Evolutionary conservation across 2,113 vertebrate genomes (phyloP), one percentile per base, ranked within the genome.

Genomic region (Cariama cristata): DNA sequence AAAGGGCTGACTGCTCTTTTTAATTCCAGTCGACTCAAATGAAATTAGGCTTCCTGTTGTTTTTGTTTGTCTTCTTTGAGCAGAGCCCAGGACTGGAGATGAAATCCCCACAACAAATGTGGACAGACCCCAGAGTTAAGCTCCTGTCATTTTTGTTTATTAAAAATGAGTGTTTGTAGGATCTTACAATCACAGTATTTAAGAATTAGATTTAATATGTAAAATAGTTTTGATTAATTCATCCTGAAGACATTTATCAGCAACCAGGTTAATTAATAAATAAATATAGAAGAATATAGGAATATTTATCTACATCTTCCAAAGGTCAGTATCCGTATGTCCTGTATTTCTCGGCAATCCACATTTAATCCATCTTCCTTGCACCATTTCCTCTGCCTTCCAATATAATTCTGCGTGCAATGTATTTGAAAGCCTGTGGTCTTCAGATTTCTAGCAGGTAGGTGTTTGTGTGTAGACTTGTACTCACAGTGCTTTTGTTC

Each of bases 31-130:
- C 42, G 66, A 21, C 52, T 90, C 24, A 74, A 90, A 40, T 74
- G 76, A 88, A 96, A 52, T 92, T 76, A 80, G 50, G 12, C 55
- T 93, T 94, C 79, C 53, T 72, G 14, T 73, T 93, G 71, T 20
- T 95, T 86, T 88, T 85, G 9, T 79, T 90, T 84, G 75, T 76
- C 59, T 52, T 79, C 59, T 87, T 92, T 88, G 50, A 83, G 91
- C 32, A n/a, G 32, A 83, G 50, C 69, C 50, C 56, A 77, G 47
- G 26, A 45, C 56, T 74, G 23, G 35, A 73, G 67, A 49, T 86
- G 44, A 92, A 94, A 86, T 76, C 68, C 42, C 30, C 83, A 21
- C 23, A 62, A 64, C 11, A 90, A 90, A 88, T 53, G 45, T 21
- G 62, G 67, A 20, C 50, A 33, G 66, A 83, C 35, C 11, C 24